Evolutionary conservation across 2,888 invertebrate genomes (phyloP), one percentile per base, ranked within the genome.

Genomic region (Apamea monoglypha): DNA sequence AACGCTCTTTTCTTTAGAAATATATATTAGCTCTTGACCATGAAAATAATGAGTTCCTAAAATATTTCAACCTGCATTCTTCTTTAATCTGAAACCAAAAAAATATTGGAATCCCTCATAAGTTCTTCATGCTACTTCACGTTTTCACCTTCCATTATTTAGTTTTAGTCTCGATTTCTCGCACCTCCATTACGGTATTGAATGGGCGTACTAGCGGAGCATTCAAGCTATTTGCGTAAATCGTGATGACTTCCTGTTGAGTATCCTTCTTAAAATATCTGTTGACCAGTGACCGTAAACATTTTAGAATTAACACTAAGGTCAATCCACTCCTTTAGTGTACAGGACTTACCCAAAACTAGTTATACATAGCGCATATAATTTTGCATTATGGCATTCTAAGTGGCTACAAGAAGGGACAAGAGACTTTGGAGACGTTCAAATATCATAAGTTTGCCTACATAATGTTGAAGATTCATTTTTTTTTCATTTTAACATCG

Each of bases 1-100:
- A 32, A 40, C 4, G 5, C 4, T 40, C 74, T 80, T 80, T 78
- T 70, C 72, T 72, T 47, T n/a, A 36, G 25, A 56, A 76, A 56
- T 1, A n/a, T 21, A 64, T 81, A 12, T 72, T 36, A 12, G 18
- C 25, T 64, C 12, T n/a, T 74, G 47, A 59, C 82, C 29, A n/a
- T 74, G 40, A 56, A 59, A 14, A 40, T 32, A 74, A 74, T 64
- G 40, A 36, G 10, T 56, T n/a, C 18, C 18, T 32, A 50, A 18
- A 5, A 53, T n/a, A n/a, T 66, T 40, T 53, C 40, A 29, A 18
- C 36, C 47, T 66, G 18, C 12, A 44, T 29, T 36, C 8, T 67
- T 78, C 25, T 29, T 40, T 40, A 14, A 40, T 25, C 14, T 63
- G 50, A 50, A 53, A 21, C 16, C 6, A 40, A 25, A 8, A 25